A percentile compares a stretch with the other conserved stretches of the same genome.
Evolutionary conservation across 1,140 invertebrate species (phyloP).

Genomic region (Leptinotarsa undecemlineata): DNA sequence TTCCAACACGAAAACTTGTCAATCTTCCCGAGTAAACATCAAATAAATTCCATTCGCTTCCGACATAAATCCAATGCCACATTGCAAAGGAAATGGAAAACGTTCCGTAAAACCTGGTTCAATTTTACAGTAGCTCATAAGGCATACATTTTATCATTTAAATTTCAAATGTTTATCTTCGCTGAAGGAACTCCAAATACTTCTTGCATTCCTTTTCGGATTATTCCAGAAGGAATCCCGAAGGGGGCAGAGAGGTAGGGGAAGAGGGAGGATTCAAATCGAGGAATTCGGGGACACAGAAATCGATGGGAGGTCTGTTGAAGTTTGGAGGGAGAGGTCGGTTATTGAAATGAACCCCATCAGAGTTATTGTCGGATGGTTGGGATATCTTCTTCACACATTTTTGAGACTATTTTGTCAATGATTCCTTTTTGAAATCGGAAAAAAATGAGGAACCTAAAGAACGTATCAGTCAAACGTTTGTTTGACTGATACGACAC

Average conservation of each 20-base stretch:
- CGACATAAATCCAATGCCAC: neutral
- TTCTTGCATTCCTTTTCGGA: slow-evolving; percentile 28
- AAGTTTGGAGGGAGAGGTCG: neutral
- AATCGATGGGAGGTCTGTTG: slow-evolving; percentile 2
- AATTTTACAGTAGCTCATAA: slow-evolving; percentile 4
- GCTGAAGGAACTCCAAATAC: slow-evolving; percentile 10
- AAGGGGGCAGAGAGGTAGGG: neutral
- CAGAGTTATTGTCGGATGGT: too few relatives aligned
- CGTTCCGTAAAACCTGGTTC: slow-evolving; percentile 14
- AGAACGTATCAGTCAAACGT: too few relatives aligned
- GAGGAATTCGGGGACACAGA: slow-evolving; percentile 9
- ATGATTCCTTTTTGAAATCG: too few relatives aligned
- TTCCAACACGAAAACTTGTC: slow-evolving; percentile 22
- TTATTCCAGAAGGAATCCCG: slow-evolving; percentile 32
- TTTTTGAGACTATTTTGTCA: too few relatives aligned
- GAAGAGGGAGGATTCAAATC: slow-evolving; percentile 1
- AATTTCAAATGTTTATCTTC: slow-evolving; percentile 37
- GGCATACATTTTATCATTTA: slow-evolving; percentile 28
- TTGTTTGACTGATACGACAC: too few relatives aligned
- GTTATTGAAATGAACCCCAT: too few relatives aligned
- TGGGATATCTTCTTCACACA: too few relatives aligned
- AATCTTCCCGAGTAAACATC: slow-evolving; percentile 10
- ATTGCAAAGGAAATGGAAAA: neutral
- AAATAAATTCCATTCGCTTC: slow-evolving; percentile 9
- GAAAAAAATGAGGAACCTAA: too few relatives aligned